Evolutionary conservation across 2,797 vertebrate species (phyloP).

Genomic region (Benthosema pterotum): DNA sequence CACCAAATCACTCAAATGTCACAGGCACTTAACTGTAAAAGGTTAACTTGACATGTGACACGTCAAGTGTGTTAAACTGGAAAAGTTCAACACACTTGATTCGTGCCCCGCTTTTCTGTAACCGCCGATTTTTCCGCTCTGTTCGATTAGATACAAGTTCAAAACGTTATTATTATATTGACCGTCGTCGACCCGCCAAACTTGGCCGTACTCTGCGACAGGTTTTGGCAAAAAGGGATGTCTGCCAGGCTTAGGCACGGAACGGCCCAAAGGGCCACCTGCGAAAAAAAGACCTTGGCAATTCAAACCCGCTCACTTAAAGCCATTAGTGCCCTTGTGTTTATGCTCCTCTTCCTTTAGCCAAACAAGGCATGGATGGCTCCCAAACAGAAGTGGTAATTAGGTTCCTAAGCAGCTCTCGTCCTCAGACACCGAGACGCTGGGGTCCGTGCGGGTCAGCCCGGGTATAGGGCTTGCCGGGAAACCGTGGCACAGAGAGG

Average conservation of each 20-base stretch:
- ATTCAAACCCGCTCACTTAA: conserved; percentile 76
- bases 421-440: conserved; percentile 63
- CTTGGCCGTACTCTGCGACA: conserved; percentile 42
- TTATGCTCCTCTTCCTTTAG: conserved; percentile 65
- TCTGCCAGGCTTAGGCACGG: conserved; percentile 52
- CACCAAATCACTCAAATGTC: not conserved
- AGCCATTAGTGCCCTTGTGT: conserved; percentile 80
- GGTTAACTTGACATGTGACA: conserved; percentile 1
- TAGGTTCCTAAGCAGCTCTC: conserved; percentile 68
- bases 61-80: not conserved
- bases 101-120: not conserved
- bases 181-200: conserved; percentile 25
- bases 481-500: conserved; percentile 62
- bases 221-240: conserved; percentile 50
- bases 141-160: conserved; percentile 24
- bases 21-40: not conserved
- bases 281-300: conserved; percentile 69
- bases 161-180: conserved; percentile 25
- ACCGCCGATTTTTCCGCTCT: conserved; percentile 5
- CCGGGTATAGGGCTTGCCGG: conserved; percentile 56
- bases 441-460: conserved; percentile 46
- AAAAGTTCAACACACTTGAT: not conserved
- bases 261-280: conserved; percentile 60
- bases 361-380: conserved; percentile 79
- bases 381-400: conserved; percentile 79